Conservation (phyloP, 92 coral and sea anemone genomes). For the Muricea muricata region DNA sequence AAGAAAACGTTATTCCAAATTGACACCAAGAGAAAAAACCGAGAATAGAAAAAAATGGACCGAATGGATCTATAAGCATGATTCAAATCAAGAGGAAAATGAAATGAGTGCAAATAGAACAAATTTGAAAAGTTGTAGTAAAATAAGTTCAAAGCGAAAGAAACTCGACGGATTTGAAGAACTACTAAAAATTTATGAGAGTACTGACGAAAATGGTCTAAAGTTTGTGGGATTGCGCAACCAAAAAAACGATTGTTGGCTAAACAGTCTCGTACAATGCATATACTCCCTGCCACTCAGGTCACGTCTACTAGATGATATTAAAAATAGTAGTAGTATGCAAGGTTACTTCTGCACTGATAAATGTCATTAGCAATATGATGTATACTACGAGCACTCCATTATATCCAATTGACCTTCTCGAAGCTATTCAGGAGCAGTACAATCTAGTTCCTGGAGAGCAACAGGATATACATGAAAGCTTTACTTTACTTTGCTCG, state of each 20-base stretch:
- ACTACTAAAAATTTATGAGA: not conserved
- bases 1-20: no score
- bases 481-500: not conserved
- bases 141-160: not conserved
- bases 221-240: not conserved
- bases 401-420: not conserved
- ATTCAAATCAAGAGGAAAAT: not conserved
- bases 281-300: not conserved
- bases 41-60: not conserved
- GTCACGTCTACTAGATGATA: not conserved
- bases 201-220: not conserved
- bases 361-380: not conserved
- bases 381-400: not conserved
- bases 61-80: not conserved
- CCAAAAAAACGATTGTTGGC: not conserved
- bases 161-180: not conserved
- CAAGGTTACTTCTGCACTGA: not conserved
- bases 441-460: not conserved
- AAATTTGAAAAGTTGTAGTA: not conserved
- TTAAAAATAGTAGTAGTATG: not conserved
- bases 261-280: not conserved
- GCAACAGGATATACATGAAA: conserved; percentile 1
- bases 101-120: not conserved
- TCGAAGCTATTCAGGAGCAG: not conserved
- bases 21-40: not conserved